Evolutionary conservation across 2,113 vertebrate genomes (phyloP), one percentile per base, ranked within the genome.

Genomic region (Morone saxatilis): DNA sequence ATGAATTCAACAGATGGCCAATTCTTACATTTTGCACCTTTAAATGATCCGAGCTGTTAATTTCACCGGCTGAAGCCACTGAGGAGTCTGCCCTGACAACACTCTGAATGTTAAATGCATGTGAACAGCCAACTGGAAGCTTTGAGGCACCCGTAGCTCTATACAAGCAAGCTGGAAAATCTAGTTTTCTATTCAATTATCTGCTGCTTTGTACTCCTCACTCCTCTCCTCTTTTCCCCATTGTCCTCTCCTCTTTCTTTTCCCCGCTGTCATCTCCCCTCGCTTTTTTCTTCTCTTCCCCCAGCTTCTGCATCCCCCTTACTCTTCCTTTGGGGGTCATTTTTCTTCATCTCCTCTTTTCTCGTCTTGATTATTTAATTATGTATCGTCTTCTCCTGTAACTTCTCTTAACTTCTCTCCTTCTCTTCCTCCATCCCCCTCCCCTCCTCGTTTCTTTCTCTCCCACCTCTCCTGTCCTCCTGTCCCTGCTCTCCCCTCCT

Each of bases 171-270:
- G 59, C 77, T 56, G 69, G 50, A 86, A 80, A 81, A 83, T 80
- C 36, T 19, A 80, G 56, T 80, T 83, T 80, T 83, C 68, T 83
- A 67, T 88, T 90, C 78, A 84, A 81, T 88, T 88, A 76, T 79
- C 65, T 67, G 17, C 67, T 54, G 56, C 72, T 71, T 77, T 78
- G 77, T 85, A 17, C 60, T 83, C 38, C 53, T 74, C 25, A 6
- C 72, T 65, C 36, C 40, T 60, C 62, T 57, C 53, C 31, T 71
- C 66, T 65, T 48, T 4, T 71, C 62, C 72, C 41, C 60, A 57
- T 68, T 72, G 62, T 76, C 60, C 19, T 75, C 50, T 57, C 47
- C 63, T 68, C 22, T 41, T n/a, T 76, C 62, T 78, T 20, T 38
- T 31, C 16, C 78, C 72, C 14, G 13, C 71, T 56, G 40, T 47